A percentile compares a stretch with the other conserved stretches of the same genome.
These are phyloP conservation scores for Malacoctenus gilli DNA, from an alignment of 2,797 vertebrate genomes.

Conservation along the genomic window DNA sequence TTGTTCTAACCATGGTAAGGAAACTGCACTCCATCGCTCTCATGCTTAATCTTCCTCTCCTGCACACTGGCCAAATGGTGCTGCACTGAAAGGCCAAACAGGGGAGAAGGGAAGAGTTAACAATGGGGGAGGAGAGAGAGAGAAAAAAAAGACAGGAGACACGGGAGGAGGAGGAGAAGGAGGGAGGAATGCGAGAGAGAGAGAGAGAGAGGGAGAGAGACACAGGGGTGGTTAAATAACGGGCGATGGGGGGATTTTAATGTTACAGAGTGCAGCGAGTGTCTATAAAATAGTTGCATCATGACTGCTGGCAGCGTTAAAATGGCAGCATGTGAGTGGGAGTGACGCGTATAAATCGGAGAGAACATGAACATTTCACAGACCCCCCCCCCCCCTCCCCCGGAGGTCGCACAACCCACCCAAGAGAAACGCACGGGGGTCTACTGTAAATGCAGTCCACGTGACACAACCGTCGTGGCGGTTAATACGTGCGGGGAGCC, in stretches of 20 bases:
- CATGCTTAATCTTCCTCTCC: conserved; percentile 89
- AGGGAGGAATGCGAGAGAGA: conserved; percentile 47
- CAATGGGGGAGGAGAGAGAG: conserved; percentile 70
- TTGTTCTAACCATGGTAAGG: conserved; percentile 87
- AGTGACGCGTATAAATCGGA: conserved; percentile 37
- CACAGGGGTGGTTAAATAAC: conserved; percentile 58
- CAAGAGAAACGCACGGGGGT: conserved; percentile 29
- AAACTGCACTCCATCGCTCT: conserved; percentile 87
- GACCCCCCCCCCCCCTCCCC: too few species aligned
- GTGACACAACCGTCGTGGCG: conserved; percentile 6
- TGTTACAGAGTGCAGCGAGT: conserved; percentile 67
- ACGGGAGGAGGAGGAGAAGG: conserved; percentile 61
- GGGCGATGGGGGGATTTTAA: conserved; percentile 55
- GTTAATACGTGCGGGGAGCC: conserved; percentile 6
- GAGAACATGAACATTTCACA: conserved; percentile 29
- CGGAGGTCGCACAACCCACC: conserved; percentile 32
- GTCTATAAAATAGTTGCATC: conserved; percentile 59
- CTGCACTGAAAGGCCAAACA: conserved; percentile 86
- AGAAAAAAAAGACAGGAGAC: conserved; percentile 56
- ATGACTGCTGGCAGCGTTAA: conserved; percentile 43
- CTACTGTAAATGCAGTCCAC: conserved; percentile 24
- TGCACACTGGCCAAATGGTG: conserved; percentile 87
- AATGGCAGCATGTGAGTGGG: conserved; percentile 55
- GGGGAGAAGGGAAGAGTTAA: conserved; percentile 82
- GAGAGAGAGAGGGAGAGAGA: conserved; percentile 63